phyloP scores from a whole-genome alignment of 2,113 vertebrate genomes.

The Potamarius usumacintae region DNA sequence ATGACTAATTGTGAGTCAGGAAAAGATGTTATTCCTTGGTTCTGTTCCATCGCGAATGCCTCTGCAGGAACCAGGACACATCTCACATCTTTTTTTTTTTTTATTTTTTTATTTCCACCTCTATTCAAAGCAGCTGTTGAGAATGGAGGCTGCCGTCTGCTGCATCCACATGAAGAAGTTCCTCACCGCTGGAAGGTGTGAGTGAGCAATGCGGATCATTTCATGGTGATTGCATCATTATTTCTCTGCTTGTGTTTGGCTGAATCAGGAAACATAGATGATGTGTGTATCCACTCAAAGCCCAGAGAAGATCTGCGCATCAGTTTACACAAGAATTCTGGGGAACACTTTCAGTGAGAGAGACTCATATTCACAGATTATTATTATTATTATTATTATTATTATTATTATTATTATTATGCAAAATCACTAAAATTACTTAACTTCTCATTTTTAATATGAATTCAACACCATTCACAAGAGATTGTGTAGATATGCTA shows the following conservation, averaged over 20 bases:
- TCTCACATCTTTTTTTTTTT: background rate
- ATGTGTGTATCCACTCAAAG: background rate
- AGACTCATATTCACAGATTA: background rate
- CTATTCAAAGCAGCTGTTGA: background rate
- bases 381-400: background rate
- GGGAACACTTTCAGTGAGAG: background rate
- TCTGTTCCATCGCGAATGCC: background rate
- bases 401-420: background rate
- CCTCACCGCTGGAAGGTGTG: background rate
- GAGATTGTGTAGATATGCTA: background rate
- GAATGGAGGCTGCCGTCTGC: background rate
- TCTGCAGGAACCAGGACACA: constrained; percentile 8
- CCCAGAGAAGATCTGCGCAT: background rate
- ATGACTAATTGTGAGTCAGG: background rate
- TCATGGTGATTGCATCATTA: constrained; percentile 8
- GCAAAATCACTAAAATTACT: background rate
- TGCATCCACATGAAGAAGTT: background rate
- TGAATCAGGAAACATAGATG: background rate
- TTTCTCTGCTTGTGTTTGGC: background rate
- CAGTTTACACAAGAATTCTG: background rate
- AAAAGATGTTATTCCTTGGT: too few relatives aligned
- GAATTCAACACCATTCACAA: background rate
- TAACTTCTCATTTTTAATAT: background rate
- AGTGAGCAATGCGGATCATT: background rate
- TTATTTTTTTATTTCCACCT: background rate